Evolutionary conservation across 1,140 invertebrate genomes (phyloP).

Genomic region (Leptinotarsa undecemlineata): DNA sequence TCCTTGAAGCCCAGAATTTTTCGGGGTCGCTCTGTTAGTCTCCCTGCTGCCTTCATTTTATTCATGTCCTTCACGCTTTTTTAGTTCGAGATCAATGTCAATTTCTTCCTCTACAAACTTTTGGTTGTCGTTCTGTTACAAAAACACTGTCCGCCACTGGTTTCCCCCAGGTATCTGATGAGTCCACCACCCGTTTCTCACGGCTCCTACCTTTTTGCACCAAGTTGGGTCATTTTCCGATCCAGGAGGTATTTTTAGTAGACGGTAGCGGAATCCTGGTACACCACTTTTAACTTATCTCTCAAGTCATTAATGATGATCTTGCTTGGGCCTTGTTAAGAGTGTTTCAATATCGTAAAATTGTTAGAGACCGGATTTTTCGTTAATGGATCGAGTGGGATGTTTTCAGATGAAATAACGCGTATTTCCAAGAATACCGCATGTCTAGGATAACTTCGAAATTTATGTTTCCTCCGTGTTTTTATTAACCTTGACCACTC

Average conservation of each 20-base stretch:
- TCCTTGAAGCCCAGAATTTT: too few relatives aligned
- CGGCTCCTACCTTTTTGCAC: constrained; percentile 30
- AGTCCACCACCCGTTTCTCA: constrained; percentile 27
- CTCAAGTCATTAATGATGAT: constrained; percentile 48
- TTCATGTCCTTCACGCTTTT: too few relatives aligned
- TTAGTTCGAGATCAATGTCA: too few relatives aligned
- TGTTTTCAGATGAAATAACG: constrained; percentile 38
- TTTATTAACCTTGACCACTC: constrained; percentile 15
- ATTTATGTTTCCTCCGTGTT: constrained; percentile 25
- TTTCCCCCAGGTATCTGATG: not conserved
- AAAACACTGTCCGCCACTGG: constrained; percentile 18
- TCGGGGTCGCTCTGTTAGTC: too few relatives aligned
- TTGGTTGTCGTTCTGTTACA: too few relatives aligned
- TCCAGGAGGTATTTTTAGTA: constrained; percentile 30
- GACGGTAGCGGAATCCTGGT: constrained; percentile 45
- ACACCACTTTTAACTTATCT: constrained; percentile 54
- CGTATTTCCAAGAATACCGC: constrained; percentile 38
- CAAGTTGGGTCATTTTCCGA: constrained; percentile 15
- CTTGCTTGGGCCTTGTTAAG: constrained; percentile 44
- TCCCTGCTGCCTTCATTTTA: too few relatives aligned
- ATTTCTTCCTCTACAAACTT: too few relatives aligned
- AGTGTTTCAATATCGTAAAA: constrained; percentile 43
- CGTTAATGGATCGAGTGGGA: constrained; percentile 40
- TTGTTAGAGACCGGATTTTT: constrained; percentile 44
- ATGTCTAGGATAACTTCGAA: constrained; percentile 13